These are phyloP conservation scores for Octomys mimax DNA, from an alignment of 2,797 vertebrate species.

Conservation along the genomic window DNA sequence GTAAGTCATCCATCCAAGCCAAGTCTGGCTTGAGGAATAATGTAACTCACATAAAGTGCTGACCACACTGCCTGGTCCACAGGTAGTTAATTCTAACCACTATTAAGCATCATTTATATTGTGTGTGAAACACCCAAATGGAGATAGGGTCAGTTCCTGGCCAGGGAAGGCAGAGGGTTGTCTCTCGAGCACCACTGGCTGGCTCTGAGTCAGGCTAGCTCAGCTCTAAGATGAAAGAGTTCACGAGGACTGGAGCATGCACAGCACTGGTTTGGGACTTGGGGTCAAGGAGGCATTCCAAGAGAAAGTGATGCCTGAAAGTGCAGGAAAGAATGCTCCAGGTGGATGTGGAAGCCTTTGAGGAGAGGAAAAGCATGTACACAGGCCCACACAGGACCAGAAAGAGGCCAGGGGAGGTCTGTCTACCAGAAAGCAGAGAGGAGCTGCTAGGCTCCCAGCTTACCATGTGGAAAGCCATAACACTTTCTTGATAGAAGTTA, in stretches of 20 bases:
- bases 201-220: not conserved
- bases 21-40: constrained; percentile 45
- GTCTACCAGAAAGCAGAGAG: not conserved
- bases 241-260: not conserved
- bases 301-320: not conserved
- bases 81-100: constrained; percentile 56
- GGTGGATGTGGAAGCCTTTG: rapidly evolving
- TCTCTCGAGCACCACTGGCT: not conserved
- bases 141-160: constrained; percentile 5
- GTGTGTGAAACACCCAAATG: constrained; percentile 27
- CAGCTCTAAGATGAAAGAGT: not conserved
- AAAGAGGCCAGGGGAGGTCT: too few species aligned
- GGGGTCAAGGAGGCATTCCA: not conserved
- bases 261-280: not conserved
- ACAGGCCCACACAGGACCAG: rapidly evolving
- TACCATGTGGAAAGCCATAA: not conserved
- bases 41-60: constrained; percentile 61
- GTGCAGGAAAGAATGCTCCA: not conserved
- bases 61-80: constrained; percentile 2
- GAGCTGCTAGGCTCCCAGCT: not conserved
- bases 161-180: not conserved
- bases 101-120: constrained; percentile 53
- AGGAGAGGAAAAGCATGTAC: not conserved
- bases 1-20: constrained; percentile 66
- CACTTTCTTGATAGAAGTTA: not conserved